These are phyloP conservation scores for Nematostella vectensis DNA, from an alignment of 92 coral and sea anemone genomes.

Conservation along the genomic window DNA sequence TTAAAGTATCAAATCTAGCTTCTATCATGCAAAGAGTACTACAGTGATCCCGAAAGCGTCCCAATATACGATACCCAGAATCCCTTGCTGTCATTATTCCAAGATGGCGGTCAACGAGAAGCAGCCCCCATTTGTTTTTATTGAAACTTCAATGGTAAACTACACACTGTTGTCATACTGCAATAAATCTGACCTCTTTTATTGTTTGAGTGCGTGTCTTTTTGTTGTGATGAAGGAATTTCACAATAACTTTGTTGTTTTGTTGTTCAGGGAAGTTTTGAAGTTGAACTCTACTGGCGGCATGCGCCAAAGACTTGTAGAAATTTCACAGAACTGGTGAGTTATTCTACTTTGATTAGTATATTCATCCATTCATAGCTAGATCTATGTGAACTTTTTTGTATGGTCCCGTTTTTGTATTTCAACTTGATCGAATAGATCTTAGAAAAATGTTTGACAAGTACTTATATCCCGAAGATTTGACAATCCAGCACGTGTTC, in stretches of 20 bases:
- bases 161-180: not conserved
- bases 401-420: not conserved
- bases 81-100: constrained; percentile 20
- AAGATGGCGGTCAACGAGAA: constrained; percentile 60
- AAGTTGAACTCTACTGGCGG: constrained; percentile 81
- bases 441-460: too few relatives aligned
- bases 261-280: constrained; percentile 86
- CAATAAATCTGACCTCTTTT: too few relatives aligned
- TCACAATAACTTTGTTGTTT: too few relatives aligned
- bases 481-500: too few relatives aligned
- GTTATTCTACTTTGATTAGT: not conserved
- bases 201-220: too few relatives aligned
- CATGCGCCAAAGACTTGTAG: constrained; percentile 88
- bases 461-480: too few relatives aligned
- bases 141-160: constrained; percentile 91
- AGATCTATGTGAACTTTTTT: not conserved
- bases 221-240: too few relatives aligned
- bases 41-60: too few relatives aligned
- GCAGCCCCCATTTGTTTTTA: constrained; percentile 18
- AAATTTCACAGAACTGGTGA: constrained; percentile 86
- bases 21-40: too few relatives aligned
- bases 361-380: not conserved
- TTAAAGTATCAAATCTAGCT: too few relatives aligned
- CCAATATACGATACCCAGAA: too few relatives aligned
- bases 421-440: too few relatives aligned